Conservation (phyloP, 1,140 invertebrate species). For the Hydropsyche tenuis region DNA sequence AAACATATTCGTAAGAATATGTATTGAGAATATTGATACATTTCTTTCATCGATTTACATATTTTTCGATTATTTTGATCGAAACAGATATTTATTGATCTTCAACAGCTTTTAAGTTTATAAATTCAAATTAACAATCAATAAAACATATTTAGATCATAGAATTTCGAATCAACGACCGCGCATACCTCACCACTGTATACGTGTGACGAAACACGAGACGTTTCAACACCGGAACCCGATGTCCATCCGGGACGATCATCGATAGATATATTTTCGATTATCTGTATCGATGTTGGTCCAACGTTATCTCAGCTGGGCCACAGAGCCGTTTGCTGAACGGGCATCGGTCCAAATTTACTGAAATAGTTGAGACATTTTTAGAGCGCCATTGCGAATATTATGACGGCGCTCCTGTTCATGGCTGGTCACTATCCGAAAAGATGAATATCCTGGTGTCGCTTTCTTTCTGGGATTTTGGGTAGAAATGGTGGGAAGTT, state of each 20-base stretch:
- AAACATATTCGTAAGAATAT: no score
- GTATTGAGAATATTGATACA: neutral
- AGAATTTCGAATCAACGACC: no score
- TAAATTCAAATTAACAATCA: no score
- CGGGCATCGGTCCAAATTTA: conserved; percentile 44
- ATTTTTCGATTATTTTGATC: no score
- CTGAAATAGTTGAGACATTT: conserved; percentile 50
- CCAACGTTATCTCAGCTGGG: conserved; percentile 29
- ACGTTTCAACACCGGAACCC: no score
- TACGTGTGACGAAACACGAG: no score
- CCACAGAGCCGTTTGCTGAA: neutral
- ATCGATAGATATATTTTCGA: conserved; percentile 11
- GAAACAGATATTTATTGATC: no score
- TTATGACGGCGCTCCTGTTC: conserved; percentile 39
- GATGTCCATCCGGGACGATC: neutral
- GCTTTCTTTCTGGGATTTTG: conserved; percentile 17
- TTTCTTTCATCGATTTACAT: neutral
- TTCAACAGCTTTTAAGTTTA: no score
- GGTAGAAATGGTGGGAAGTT: no score
- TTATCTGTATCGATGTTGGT: conserved; percentile 28
- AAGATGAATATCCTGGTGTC: neutral
- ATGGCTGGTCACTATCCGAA: neutral
- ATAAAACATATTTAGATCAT: no score
- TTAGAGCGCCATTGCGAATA: conserved; percentile 49
- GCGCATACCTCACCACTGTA: no score